Base-by-base conservation (phyloP, 2,113 vertebrate genomes). In the Lonchura striata region DNA sequence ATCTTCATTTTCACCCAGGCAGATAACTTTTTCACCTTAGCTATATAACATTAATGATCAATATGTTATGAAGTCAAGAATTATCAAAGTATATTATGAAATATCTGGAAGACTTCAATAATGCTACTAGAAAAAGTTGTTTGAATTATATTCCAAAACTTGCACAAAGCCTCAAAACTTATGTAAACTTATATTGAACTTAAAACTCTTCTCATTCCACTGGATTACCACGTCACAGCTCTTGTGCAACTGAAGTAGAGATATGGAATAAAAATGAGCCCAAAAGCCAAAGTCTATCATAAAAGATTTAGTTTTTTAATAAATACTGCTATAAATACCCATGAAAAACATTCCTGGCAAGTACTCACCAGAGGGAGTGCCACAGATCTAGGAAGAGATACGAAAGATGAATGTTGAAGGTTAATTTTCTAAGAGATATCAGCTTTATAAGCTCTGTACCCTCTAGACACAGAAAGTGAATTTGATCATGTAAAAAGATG, bases 281-380 rank as follows among this genome's bases (percentile, higher is more conserved):
- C 64, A 64, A 92, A 96, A 90, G 85, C 66, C 94, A 93, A 96
- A 86, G 85, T 93, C 93, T 92, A 88, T 86, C 42, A 75, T 35
- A 75, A 90, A 95, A 71, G 18, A 90, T 50, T 91, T 81, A 24
- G 54, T 76, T 88, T 76, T 59, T 20, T 66, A 86, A 90, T 82
- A 82, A 92, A 83, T 39, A 61, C 31, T 86, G 44, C 86, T 96
- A 96, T 90, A 97, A 97, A 96, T 96, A 94, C 39, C 68, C 86
- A 94, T 0, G 6, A 80, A 96, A 97, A 68, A 64, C 61, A 95
- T 95, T 96, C 92, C 71, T 96, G 83, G 87, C 82, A 96, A 95
- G 50, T 61, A 69, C 22, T 82, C 52, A 94, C 52, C 47, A 87
- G 81, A 95, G 71, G 92, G 65, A 97, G 89, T 89, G 90, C 66